These are phyloP conservation scores for Pygmarrhopalites habei DNA, from an alignment of 1,140 invertebrate species.

Conservation along the genomic window DNA sequence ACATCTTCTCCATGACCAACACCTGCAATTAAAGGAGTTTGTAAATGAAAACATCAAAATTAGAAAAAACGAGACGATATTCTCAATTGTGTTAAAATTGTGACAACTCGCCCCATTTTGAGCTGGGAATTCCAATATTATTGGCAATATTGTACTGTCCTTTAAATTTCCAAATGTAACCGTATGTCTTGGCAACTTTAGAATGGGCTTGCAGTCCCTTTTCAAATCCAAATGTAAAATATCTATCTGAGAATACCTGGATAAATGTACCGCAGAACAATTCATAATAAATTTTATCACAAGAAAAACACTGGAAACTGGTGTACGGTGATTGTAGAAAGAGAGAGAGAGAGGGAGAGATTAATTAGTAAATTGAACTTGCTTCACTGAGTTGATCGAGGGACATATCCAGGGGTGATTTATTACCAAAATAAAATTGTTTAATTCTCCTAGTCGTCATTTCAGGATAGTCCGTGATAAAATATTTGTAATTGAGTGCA, in stretches of 20 bases:
- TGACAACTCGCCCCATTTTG: slow-evolving; percentile 17
- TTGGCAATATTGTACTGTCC: slow-evolving; percentile 22
- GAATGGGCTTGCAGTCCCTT: slow-evolving; percentile 33
- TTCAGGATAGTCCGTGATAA: not conserved
- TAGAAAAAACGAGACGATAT: not conserved
- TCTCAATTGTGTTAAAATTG: not conserved
- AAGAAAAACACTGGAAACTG: too few species aligned
- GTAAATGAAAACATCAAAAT: too few species aligned
- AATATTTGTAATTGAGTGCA: slow-evolving; percentile 13
- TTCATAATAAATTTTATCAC: too few species aligned
- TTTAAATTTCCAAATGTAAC: slow-evolving; percentile 29
- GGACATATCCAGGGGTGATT: not conserved
- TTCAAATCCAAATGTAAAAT: slow-evolving; percentile 22
- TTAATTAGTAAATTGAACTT: too few species aligned
- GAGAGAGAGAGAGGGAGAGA: too few species aligned
- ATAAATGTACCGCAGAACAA: not conserved
- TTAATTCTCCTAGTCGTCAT: slow-evolving; percentile 8
- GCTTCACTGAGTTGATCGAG: slow-evolving; percentile 1
- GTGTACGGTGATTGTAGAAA: too few species aligned
- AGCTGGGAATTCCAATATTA: not conserved
- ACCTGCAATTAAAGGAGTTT: slow-evolving; percentile 11
- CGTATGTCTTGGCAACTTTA: slow-evolving; percentile 31
- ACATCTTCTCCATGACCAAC: slow-evolving; percentile 23
- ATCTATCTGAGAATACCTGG: slow-evolving; percentile 23
- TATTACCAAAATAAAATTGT: slow-evolving; percentile 19